Evolutionary conservation across 2,797 vertebrate genomes (phyloP), one percentile per base, ranked within the genome.

Genomic region (Orestias chungarensis): DNA sequence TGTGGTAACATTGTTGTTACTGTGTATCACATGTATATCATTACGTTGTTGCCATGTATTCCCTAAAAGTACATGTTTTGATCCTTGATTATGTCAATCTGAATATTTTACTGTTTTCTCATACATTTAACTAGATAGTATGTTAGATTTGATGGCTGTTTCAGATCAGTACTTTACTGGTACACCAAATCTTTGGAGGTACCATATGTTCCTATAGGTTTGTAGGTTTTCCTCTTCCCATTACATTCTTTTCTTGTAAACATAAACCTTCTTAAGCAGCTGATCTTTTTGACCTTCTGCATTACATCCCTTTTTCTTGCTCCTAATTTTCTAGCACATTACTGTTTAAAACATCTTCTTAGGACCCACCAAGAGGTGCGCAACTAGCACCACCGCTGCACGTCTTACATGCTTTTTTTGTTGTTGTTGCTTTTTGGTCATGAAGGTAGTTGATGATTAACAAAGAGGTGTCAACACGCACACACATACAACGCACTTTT

Each of bases 401-500:
- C 17, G 38, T 27, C 12, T 8, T 20, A 35, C 55, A 59, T 20
- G 84, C 79, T 81, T 74, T 81, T 86, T 88, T 80, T 68, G 80
- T 80, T 85, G 87, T 83, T 52, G 40, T 64, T 40, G 27, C 66
- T 83, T 52, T 62, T 64, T 40, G 27, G 67, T 70, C 75, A 33
- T 74, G 85, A 74, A 82, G 83, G 82, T 87, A 76, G 90, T 93
- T 93, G 91, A 93, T 93, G 91, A 92, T 94, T 90, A 92, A 89
- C 90, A 74, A 84, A 84, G 89, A 88, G 83, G 82, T 84, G 79
- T 76, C 43, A 70, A 70, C 82, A 78, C 68, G 35, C 47, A 76
- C 62, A 31, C 35, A 59, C 35, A 54, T 52, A 66, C n/a, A n/a
- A n/a, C 74, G 55, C 70, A 54, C n/a, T 47, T 46, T 54, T 64